phyloP scores from a whole-genome alignment of 2,888 invertebrate genomes.

The Cerceris rybyensis region DNA sequence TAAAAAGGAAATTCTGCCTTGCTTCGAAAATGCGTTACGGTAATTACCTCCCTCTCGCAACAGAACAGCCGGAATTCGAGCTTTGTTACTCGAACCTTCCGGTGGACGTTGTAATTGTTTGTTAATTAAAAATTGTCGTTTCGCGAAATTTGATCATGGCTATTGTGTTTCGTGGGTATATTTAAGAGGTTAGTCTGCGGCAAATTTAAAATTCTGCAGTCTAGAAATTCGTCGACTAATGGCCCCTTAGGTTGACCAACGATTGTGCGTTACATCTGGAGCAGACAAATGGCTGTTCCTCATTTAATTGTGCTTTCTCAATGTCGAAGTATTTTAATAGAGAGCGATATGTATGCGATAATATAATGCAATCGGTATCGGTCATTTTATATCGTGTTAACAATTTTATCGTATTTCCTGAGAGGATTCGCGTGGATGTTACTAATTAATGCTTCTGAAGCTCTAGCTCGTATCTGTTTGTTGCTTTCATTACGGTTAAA shows the following conservation, averaged over 20 bases:
- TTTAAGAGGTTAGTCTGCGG: background rate
- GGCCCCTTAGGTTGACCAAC: no score
- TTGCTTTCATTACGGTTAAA: no score
- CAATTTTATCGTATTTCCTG: no score
- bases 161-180: background rate
- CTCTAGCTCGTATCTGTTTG: no score
- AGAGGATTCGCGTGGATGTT: no score
- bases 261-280: background rate
- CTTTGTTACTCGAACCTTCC: conserved; percentile 42
- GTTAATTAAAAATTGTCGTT: conserved; percentile 48
- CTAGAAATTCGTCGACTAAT: background rate
- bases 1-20: conserved; percentile 25
- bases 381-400: no score
- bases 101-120: conserved; percentile 6
- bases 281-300: background rate
- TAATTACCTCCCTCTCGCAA: conserved; percentile 46
- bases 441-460: no score
- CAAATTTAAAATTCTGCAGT: background rate
- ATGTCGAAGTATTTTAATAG: no score
- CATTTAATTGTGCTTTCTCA: background rate
- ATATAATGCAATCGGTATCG: no score
- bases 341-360: no score
- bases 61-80: conserved; percentile 16
- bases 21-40: conserved; percentile 28
- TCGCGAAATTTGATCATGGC: conserved; percentile 10